These are phyloP conservation scores for Porites cylindrica DNA, from an alignment of 92 coral and sea anemone genomes.

Conservation along the genomic window DNA sequence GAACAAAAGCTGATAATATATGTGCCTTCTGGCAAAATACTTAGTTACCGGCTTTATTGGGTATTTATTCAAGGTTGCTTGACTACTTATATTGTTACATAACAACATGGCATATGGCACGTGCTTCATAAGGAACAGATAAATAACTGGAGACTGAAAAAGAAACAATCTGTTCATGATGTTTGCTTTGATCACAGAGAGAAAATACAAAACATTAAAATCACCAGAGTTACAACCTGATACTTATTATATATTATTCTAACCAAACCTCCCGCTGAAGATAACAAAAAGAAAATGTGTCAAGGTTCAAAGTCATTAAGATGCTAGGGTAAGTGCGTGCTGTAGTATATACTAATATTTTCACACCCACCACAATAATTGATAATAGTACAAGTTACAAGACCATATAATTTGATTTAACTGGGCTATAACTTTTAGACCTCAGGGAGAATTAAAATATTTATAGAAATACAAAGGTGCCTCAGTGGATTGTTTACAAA, in stretches of 20 bases:
- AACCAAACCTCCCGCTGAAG: background rate
- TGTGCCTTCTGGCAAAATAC: no score
- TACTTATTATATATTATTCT: background rate
- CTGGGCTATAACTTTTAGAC: background rate
- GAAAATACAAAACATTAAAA: background rate
- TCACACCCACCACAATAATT: background rate
- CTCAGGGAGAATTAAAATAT: background rate
- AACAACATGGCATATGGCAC: no score
- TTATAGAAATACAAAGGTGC: background rate
- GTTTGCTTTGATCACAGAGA: background rate
- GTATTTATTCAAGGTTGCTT: no score
- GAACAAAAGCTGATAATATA: no score
- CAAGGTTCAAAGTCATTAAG: constrained; percentile 26
- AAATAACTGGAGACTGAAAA: background rate
- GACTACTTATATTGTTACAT: no score
- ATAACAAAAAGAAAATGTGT: background rate
- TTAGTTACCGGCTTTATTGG: no score
- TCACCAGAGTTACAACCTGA: background rate
- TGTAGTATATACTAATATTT: constrained; percentile 17
- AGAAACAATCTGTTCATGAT: background rate
- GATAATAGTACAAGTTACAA: background rate
- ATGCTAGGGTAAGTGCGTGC: constrained; percentile 3
- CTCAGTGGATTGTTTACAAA: background rate
- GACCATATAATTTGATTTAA: background rate
- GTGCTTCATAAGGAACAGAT: no score